Conservation (phyloP, 1,140 invertebrate genomes). For the Uloborus diversus region DNA sequence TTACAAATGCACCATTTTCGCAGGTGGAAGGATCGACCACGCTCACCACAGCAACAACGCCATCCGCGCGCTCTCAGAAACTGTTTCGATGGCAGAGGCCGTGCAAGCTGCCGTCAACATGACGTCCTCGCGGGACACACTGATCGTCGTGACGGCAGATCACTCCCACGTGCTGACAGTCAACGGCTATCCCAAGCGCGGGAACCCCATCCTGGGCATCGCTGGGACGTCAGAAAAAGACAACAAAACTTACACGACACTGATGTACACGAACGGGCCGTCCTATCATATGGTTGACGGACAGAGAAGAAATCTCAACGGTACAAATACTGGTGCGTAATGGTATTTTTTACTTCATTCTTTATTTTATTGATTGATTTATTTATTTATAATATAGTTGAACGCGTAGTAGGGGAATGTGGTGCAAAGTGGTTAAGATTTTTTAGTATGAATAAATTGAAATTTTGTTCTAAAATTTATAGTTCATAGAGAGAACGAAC, state of each 20-base stretch:
- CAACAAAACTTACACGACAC: slow-evolving; percentile 57
- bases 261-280: slow-evolving; percentile 60
- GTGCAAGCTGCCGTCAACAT: slow-evolving; percentile 59
- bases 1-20: too few relatives aligned
- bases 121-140: slow-evolving; percentile 60
- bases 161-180: slow-evolving; percentile 62
- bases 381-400: too few relatives aligned
- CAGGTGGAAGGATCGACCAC: slow-evolving; percentile 75
- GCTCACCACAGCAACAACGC: slow-evolving; percentile 76
- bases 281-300: slow-evolving; percentile 52
- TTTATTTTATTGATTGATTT: neutral
- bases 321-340: slow-evolving; percentile 48
- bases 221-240: slow-evolving; percentile 57
- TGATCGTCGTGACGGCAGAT: slow-evolving; percentile 63
- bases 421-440: too few relatives aligned
- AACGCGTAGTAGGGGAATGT: too few relatives aligned
- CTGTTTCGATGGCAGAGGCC: slow-evolving; percentile 60
- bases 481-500: too few relatives aligned
- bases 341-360: neutral
- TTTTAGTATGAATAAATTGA: too few relatives aligned
- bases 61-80: slow-evolving; percentile 60
- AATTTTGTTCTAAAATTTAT: too few relatives aligned
- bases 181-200: slow-evolving; percentile 61
- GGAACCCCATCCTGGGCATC: slow-evolving; percentile 59
- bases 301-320: slow-evolving; percentile 43